A percentile compares a stretch with the other conserved stretches of the same genome.
These are phyloP conservation scores for Steinernema khuongi DNA, from an alignment of 1,140 invertebrate genomes.

Conservation along the genomic window DNA sequence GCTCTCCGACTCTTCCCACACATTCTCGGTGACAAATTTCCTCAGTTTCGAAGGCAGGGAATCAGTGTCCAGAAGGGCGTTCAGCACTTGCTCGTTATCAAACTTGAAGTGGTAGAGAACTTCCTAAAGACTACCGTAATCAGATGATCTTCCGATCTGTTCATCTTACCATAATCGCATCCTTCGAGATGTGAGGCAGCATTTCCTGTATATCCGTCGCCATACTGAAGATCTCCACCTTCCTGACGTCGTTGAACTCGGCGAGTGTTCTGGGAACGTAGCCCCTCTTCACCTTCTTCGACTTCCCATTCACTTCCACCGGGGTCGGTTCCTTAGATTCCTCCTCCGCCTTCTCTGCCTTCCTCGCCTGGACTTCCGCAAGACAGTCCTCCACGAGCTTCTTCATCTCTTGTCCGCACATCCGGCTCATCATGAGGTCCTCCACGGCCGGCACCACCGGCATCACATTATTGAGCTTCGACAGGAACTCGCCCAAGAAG, in stretches of 20 bases:
- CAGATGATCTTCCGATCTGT: not conserved
- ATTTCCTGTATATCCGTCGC: not conserved
- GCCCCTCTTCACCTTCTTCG: not conserved
- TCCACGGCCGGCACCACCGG: not conserved
- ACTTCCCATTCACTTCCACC: not conserved
- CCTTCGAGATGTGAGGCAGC: constrained; percentile 5
- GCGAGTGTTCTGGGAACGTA: not conserved
- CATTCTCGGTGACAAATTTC: not conserved
- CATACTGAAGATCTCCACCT: constrained; percentile 2
- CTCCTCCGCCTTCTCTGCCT: not conserved
- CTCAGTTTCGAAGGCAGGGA: not conserved
- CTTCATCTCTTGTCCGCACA: not conserved
- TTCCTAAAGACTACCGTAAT: not conserved
- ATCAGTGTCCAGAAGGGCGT: not conserved
- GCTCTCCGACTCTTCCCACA: not conserved
- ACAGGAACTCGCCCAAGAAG: not conserved
- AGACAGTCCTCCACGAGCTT: not conserved
- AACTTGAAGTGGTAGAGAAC: not conserved
- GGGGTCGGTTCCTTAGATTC: not conserved
- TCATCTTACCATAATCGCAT: not conserved
- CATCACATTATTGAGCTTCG: not conserved
- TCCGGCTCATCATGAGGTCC: not conserved
- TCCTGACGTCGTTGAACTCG: not conserved
- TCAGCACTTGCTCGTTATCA: not conserved
- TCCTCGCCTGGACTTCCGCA: not conserved